Evolutionary conservation across 1,140 invertebrate genomes (phyloP), one percentile per base, ranked within the genome.

Genomic region (Gonatopus flavifemur): DNA sequence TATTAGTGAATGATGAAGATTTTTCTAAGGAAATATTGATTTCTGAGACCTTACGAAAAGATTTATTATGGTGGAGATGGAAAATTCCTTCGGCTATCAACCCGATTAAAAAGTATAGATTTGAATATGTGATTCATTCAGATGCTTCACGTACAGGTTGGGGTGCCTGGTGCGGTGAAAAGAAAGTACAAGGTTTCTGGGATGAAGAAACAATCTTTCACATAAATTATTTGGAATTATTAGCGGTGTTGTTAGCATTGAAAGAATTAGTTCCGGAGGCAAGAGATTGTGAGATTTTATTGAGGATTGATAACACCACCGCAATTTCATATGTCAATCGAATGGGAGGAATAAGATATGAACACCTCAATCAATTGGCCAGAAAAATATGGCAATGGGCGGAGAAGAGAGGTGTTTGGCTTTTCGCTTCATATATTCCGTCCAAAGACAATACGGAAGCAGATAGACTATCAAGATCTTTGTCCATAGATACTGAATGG

Each of bases 41-140:
- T 13, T 19, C 30, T 9, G n/a, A 13, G 4, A 10, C 2, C 15
- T 19, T 35, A 15, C 6, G 16, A 13, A 18, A 19, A 33, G 43
- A 45, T 22, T 35, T 45, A 4, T 6, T 16, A 3, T 45, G 43
- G n/a, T n/a, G n/a, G n/a, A n/a, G n/a, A n/a, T n/a, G n/a, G n/a
- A n/a, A n/a, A n/a, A n/a, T n/a, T n/a, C 31, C 36, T 31, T 31
- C 8, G 22, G 12, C n/a, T 20, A 13, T 3, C 15, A 12, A 16
- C 22, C 12, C 2, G 10, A 45, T 45, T 22, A 45, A 28, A 35
- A 15, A 5, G 13, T 19, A 8, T n/a, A 10, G n/a, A 16, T 36
- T n/a, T 35, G 4, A 33, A 33, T 9, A n/a, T 4, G 13, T 4
- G n/a, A 33, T 33, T 8, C 5, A 33, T 13, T n/a, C 30, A 7